Percentiles rank a stretch among this genome's conserved stretches.
phyloP scores from a whole-genome alignment of 2,888 invertebrate species.

The Laspeyria flexula region DNA sequence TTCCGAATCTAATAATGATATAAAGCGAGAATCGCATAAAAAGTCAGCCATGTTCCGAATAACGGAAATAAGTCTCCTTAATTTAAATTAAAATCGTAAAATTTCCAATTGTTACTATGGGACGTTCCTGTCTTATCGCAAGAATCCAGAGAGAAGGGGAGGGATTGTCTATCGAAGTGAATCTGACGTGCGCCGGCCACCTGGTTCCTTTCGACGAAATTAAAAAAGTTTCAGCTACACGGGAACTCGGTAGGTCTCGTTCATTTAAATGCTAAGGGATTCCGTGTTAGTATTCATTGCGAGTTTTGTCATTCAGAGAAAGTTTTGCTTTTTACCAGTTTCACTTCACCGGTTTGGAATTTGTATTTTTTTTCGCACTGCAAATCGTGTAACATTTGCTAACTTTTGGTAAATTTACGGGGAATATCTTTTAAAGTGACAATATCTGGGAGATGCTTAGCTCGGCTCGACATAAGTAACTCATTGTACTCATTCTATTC shows the following conservation, averaged over 20 bases:
- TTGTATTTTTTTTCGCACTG: slow-evolving; percentile 43
- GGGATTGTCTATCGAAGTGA: slow-evolving; percentile 73
- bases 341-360: slow-evolving; percentile 45
- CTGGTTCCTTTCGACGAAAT: slow-evolving; percentile 80
- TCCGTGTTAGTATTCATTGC: slow-evolving; percentile 77
- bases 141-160: slow-evolving; percentile 47
- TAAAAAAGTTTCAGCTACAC: slow-evolving; percentile 82
- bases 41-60: too few relatives aligned
- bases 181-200: slow-evolving; percentile 74
- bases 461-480: too few relatives aligned
- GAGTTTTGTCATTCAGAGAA: slow-evolving; percentile 78
- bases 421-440: too few relatives aligned
- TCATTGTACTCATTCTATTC: too few relatives aligned
- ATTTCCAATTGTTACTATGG: slow-evolving; percentile 58
- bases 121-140: slow-evolving; percentile 58
- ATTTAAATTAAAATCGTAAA: slow-evolving; percentile 39
- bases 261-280: slow-evolving; percentile 82
- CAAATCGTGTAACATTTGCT: slow-evolving; percentile 19
- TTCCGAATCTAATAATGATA: too few relatives aligned
- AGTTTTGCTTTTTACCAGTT: slow-evolving; percentile 65
- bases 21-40: too few relatives aligned
- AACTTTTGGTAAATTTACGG: slow-evolving; percentile 6
- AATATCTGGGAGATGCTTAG: too few relatives aligned
- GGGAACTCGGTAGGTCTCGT: slow-evolving; percentile 70
- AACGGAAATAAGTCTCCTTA: too few relatives aligned